Evolutionary conservation across 2,113 vertebrate species (phyloP), one percentile per base, ranked within the genome.

Genomic region (Oophaga pumilio): DNA sequence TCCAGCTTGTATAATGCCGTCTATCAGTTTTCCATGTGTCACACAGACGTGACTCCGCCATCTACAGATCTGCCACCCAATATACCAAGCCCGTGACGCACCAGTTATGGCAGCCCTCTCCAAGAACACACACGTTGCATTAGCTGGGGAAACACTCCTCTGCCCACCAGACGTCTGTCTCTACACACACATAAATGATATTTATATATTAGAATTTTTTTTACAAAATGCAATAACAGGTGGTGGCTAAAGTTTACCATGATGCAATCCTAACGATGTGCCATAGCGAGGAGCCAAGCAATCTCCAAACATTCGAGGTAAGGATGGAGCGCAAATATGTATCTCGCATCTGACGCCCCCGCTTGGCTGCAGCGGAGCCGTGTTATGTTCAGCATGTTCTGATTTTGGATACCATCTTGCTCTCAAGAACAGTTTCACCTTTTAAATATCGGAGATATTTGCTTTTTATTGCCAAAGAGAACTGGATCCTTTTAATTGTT

Each of bases 111-210:
- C 18, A 49, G 4, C 20, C 17, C 43, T 20, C n/a, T n/a, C 33
- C 80, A 64, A 64, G 80, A 82, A 52, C 26, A 33, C 59, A 82
- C 59, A 82, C 80, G 52, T 66, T 82, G 57, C 24, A 62, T 66
- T 64, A 87, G 85, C 26, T 71, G 49, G 85, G 85, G 76, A 71
- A 71, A 87, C 33, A 80, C 60, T 87, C 8, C 26, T 79, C 76
- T 87, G 62, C 57, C 76, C 49, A 87, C 76, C 11, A 80, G 64
- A 66, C 49, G 50, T 59, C 62, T 87, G 85, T 87, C 80, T 80
- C 76, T 62, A 87, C 24, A 80, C 66, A 87, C 76, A 87, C 52
- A 87, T 66, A 80, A 69, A 71, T 64, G 50, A 57, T 87, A 87
- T 87, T 87, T 87, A 87, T 80, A 80, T 33, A 87, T 56, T 20